Evolutionary conservation across 2,113 vertebrate species (phyloP).

Genomic region (Alexandromys fortis): DNA sequence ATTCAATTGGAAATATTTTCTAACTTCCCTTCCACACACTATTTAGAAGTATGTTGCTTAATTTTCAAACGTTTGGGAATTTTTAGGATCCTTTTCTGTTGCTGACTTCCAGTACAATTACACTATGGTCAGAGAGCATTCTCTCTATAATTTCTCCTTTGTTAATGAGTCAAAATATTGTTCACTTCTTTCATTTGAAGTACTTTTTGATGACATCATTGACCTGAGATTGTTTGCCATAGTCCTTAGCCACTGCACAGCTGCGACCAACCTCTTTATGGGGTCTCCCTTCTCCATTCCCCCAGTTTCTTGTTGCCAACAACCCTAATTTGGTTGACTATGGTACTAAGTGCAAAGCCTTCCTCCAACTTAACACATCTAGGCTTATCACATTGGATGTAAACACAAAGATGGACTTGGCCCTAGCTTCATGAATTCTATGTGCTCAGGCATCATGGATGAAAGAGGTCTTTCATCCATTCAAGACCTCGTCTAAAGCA

Average conservation of each 20-base stretch:
- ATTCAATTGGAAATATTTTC: conserved; percentile 13
- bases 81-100: background rate
- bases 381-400: background rate
- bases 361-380: background rate
- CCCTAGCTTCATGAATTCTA: background rate
- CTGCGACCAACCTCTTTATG: background rate
- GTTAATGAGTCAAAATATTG: background rate
- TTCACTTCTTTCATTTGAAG: background rate
- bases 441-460: background rate
- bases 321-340: background rate
- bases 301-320: background rate
- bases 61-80: conserved; percentile 9
- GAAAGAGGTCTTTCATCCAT: background rate
- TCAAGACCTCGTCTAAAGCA: background rate
- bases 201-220: background rate
- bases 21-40: background rate
- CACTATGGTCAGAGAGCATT: conserved; percentile 8
- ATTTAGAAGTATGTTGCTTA: conserved; percentile 9
- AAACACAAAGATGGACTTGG: background rate
- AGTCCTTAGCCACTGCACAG: background rate
- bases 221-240: background rate
- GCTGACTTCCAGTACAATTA: background rate
- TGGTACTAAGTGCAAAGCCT: background rate
- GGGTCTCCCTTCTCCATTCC: background rate
- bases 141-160: background rate